phyloP scores from a whole-genome alignment of 2,888 invertebrate genomes.

The Nasonovia ribisnigri region DNA sequence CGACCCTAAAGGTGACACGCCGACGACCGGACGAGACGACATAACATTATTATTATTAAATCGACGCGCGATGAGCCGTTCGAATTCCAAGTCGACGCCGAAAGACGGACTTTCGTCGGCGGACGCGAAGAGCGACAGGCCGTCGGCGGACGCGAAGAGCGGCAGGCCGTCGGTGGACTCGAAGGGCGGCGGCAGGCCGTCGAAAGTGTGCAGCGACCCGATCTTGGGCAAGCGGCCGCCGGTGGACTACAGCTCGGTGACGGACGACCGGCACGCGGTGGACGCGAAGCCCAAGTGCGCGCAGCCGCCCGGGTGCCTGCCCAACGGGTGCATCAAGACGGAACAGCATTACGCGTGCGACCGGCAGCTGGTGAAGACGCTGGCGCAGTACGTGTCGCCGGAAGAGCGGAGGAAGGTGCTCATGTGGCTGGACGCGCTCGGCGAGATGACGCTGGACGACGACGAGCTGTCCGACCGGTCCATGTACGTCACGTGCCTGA shows the following conservation, averaged over 20 bases:
- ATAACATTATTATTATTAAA: too few relatives aligned
- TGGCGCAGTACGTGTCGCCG: slow-evolving; percentile 45
- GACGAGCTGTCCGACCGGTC: slow-evolving; percentile 48
- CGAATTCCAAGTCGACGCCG: not conserved
- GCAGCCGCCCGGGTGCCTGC: slow-evolving; percentile 25
- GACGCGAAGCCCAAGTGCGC: not conserved
- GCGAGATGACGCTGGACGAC: slow-evolving; percentile 21
- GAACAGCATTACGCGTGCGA: slow-evolving; percentile 54
- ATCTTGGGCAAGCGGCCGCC: not conserved
- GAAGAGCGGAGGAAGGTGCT: slow-evolving; percentile 37
- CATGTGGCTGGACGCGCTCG: slow-evolving; percentile 34
- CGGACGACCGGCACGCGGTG: not conserved
- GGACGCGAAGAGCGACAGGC: not conserved
- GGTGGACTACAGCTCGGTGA: not conserved
- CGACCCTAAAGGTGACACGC: too few relatives aligned
- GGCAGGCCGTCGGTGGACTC: not conserved
- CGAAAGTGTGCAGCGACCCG: not conserved
- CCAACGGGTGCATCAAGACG: slow-evolving; percentile 51
- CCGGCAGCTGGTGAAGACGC: slow-evolving; percentile 33
- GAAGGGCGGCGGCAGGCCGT: not conserved
- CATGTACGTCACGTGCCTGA: slow-evolving; percentile 43
- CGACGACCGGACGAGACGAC: not conserved
- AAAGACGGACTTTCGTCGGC: not conserved
- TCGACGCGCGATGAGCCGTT: not conserved
- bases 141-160: not conserved